Evolutionary conservation across 2,888 invertebrate genomes (phyloP), one percentile per base, ranked within the genome.

Genomic region (Eristalinus aeneus): DNA sequence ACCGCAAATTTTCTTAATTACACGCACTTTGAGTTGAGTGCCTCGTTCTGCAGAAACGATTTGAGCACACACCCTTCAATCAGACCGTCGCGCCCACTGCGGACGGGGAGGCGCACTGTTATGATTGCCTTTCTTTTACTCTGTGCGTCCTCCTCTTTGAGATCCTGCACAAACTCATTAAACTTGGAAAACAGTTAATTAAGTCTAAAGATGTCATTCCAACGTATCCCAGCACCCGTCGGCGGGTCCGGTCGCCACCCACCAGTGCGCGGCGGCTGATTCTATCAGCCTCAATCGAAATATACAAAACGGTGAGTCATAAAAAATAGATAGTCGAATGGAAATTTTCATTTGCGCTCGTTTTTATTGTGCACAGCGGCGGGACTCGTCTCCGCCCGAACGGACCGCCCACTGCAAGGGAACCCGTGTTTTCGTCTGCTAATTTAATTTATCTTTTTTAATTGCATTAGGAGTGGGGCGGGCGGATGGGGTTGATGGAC

Each of bases 391-490:
- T 27, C 36, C 32, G 39, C 23, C 58, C 22, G 23, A 58, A 53
- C 31, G 46, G n/a, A 32, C 12, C n/a, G 32, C 12, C 69, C 22
- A 58, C 16, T 58, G 54, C 23, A 58, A 46, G 60, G 73, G 76
- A 60, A 56, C 67, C 64, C 71, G 61, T 58, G 54, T 76, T 85
- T 81, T 69, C 76, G 76, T 60, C 56, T 73, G 81, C 72, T 85
- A 85, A 85, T 81, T 85, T 81, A 85, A 85, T 85, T 81, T 85
- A 77, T 81, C 76, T 76, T 81, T 80, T 85, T 85, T 85, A 85
- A 85, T 85, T 85, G 81, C 81, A 32, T 76, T 56, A 81, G 68
- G 72, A 73, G 73, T 58, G 20, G 22, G 34, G 10, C 16, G 23
- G 56, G 56, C 36, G 54, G n/a, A 60, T 34, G 68, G 34, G 58